Evolutionary conservation across 2,888 invertebrate species (phyloP), one percentile per base, ranked within the genome.

Genomic region (Apantesis nais): DNA sequence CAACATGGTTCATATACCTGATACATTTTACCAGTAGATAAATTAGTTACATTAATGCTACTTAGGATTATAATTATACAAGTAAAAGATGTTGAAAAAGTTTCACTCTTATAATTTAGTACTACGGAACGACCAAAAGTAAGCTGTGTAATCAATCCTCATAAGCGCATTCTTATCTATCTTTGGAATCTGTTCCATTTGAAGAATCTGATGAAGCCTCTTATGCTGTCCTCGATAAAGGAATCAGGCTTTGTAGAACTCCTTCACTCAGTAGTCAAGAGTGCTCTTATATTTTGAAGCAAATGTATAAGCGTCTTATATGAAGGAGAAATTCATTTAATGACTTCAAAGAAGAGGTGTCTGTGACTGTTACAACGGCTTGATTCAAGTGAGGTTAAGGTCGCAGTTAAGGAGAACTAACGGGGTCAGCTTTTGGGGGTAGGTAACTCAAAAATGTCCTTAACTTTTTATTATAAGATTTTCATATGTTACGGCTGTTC

Each of bases 271-370:
- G 37, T 66, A 58, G 66, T 66, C 58, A 41, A 52, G 52, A 39
- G 58, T 66, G 41, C 66, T 66, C 39, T 66, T 39, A 66, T 66
- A 66, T 66, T 66, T 34, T 58, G 66, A 66, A 66, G 66, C 14
- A 58, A n/a, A 66, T 55, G 25, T 58, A 55, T 58, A 66, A 22
- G 58, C 58, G 39, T 41, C 66, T 58, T 66, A 37, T 58, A 39
- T 29, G 29, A 29, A 58, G 58, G 8, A 66, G 58, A 41, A 58
- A 58, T 58, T 66, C 52, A 66, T 66, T 63, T 63, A 63, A 31
- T 44, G 52, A 66, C 52, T 52, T 66, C n/a, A 37, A 58, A 58
- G 58, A 29, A 29, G 58, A 55, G 52, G 48, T 37, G 34, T 52
- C 52, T 66, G 34, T 55, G 52, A 66, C 52, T 58, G 58, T 29